Evolutionary conservation across 2,888 invertebrate genomes (phyloP), one percentile per base, ranked within the genome.

Genomic region (Erpobdella octoculata): DNA sequence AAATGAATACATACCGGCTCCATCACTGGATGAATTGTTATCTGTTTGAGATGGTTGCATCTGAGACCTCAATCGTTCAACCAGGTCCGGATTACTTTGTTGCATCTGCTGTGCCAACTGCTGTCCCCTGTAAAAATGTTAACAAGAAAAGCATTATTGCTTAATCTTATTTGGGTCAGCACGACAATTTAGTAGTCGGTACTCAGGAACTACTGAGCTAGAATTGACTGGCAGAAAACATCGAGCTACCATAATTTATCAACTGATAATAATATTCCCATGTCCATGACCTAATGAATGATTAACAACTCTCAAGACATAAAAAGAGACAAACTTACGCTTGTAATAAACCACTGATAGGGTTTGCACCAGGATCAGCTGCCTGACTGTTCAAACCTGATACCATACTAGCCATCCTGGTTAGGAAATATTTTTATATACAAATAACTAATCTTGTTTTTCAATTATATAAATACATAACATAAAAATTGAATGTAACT

Each of bases 41-140:
- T 31, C 31, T 5, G 33, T 18, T 1, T 35, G 31, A 28, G 62
- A 6, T 8, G 33, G 31, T 35, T 74, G 72, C 84, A 88, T 86
- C 80, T 87, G 88, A 64, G 85, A 85, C 72, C 91, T 86, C 73
- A 92, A 84, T 79, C 89, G 88, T 75, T 91, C 90, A 37, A 92
- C 89, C 61, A 93, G 85, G 72, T 90, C 90, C 0, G 93, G 92
- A 84, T 93, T 91, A 25, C 88, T 87, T 62, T 86, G 86, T 80
- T 91, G 89, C 88, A 92, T 90, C 81, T 90, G 90, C 79, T 89
- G 88, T 9, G 91, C 91, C 71, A 92, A 85, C 75, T 89, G 89
- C 81, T 91, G 91, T 0, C 92, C 91, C 25, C 87, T 90, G 53
- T 25, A 35, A 3, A 67, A 6, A 64, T 28, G 15, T 9, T 36